Conservation (phyloP, 2,888 invertebrate genomes). For the Lampropteryx suffumata region DNA sequence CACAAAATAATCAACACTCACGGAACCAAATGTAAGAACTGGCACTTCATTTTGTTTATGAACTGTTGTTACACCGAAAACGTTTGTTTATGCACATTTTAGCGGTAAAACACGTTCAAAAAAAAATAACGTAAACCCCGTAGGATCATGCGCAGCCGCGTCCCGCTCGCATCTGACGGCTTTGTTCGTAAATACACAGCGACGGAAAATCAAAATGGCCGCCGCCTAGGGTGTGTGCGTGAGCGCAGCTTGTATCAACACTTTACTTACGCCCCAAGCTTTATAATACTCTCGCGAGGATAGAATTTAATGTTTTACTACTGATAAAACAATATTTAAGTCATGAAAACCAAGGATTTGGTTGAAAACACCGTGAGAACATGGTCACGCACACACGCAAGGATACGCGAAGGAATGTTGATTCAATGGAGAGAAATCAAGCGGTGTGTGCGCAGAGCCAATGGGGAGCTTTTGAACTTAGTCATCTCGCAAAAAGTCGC, state of each 20-base stretch:
- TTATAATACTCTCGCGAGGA: constrained; percentile 24
- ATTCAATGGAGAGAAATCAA: constrained; percentile 82
- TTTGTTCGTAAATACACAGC: constrained; percentile 82
- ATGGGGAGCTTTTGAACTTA: constrained; percentile 70
- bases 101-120: constrained; percentile 79
- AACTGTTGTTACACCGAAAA: constrained; percentile 72
- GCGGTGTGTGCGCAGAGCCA: constrained; percentile 67
- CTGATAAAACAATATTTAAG: constrained; percentile 49
- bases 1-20: constrained; percentile 77
- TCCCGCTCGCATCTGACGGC: constrained; percentile 82
- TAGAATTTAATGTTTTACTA: constrained; percentile 34
- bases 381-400: constrained; percentile 67
- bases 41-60: constrained; percentile 82
- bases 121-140: constrained; percentile 60
- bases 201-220: constrained; percentile 83
- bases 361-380: constrained; percentile 66
- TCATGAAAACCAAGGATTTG: constrained; percentile 46
- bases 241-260: constrained; percentile 58
- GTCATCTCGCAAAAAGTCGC: constrained; percentile 43
- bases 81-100: constrained; percentile 72
- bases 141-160: constrained; percentile 80
- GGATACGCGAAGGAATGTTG: constrained; percentile 81
- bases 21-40: constrained; percentile 80
- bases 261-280: constrained; percentile 43
- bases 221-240: constrained; percentile 69